These are phyloP conservation scores for Macrosiphum euphorbiae DNA, from an alignment of 2,888 invertebrate genomes.

Conservation along the genomic window DNA sequence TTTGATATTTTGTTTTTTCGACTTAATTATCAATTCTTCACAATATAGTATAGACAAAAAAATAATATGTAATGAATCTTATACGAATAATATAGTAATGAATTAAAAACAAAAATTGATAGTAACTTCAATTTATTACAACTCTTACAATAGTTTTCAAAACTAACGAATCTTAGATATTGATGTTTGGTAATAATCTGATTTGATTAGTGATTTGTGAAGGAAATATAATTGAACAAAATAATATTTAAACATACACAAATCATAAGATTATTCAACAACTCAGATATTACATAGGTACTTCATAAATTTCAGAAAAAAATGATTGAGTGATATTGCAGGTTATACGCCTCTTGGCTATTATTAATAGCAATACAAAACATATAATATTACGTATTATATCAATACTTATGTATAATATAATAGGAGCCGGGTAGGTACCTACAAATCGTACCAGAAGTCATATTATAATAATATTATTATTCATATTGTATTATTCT, in stretches of 20 bases:
- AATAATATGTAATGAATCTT: background rate
- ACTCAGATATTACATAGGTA: too few species aligned
- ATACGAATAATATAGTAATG: too few species aligned
- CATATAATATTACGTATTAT: background rate
- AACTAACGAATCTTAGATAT: too few species aligned
- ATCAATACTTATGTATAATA: background rate
- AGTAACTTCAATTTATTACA: background rate
- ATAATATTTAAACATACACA: background rate
- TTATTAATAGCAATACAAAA: background rate
- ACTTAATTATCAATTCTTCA: too few species aligned
- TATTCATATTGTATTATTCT: background rate
- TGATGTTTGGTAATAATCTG: too few species aligned
- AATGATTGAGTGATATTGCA: background rate
- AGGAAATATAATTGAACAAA: background rate
- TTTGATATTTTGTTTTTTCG: too few species aligned
- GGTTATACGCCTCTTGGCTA: background rate
- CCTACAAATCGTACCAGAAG: background rate
- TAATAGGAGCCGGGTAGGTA: background rate
- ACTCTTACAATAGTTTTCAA: background rate
- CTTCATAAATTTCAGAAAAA: background rate
- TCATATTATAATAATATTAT: background rate
- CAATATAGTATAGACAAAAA: too few species aligned
- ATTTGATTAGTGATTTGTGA: background rate
- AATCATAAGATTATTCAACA: too few species aligned
- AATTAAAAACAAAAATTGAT: background rate